Base-by-base conservation (phyloP, 2,888 invertebrate species). In the Caenorhabditis sp. region DNA sequence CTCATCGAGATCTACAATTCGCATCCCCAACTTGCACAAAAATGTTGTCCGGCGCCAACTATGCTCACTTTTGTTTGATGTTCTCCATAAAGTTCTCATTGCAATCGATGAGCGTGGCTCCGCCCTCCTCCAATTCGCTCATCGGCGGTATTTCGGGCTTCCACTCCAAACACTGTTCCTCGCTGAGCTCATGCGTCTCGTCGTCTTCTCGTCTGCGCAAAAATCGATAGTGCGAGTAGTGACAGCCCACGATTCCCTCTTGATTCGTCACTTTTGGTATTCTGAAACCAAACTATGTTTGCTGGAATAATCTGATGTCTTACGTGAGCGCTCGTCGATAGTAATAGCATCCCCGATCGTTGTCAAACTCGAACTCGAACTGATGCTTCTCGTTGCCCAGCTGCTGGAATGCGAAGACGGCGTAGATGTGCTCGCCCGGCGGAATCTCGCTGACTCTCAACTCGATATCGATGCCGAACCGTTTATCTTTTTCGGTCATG, bases 311-410 rank as follows among this genome's bases (percentile, higher is more conserved):
- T 6, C 6, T 9, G 26, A 50, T 15, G 13, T 20, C 66, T 48
- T 24, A 66, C 66, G 56, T 56, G 8, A 66, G 9, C 0, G 66
- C 66, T 20, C 48, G 13, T 30, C 48, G 20, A 22, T 30, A 66
- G 32, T 22, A n/a, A 26, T 56, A 66, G 1, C 22, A 4, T 13
- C 9, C 41, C 30, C 66, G 27, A 9, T 24, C 6, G 5, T 0
- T 13, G 11, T 66, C 66, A 39, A 66, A 66, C 0, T 7, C 4
- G 39, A 48, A 26, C 39, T 66, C 56, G 37, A 66, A 66, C 6
- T 17, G 2, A 2, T 56, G 56, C 8, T 26, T 48, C 30, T 22
- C 48, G 27, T 48, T 58, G 20, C 56, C 56, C 7, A 48, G 66
- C 30, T 66, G 66, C 15, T 58, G 66, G 0, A 66, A 26, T 1